These are phyloP conservation scores for Coptotermes formosanus DNA, from an alignment of 1,140 invertebrate genomes.

Conservation along the genomic window DNA sequence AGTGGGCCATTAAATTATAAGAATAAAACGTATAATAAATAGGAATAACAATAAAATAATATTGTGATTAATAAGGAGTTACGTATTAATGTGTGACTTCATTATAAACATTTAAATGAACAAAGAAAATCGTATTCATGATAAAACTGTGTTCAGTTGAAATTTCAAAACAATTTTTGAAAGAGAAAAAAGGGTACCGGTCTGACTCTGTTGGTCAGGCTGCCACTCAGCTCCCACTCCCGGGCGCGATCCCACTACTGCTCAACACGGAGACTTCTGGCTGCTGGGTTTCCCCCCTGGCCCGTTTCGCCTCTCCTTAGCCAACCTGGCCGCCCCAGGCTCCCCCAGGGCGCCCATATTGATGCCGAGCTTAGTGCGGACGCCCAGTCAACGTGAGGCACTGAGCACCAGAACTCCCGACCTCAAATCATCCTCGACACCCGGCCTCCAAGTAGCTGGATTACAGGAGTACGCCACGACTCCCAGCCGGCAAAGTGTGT, in stretches of 20 bases:
- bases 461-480: constrained; percentile 43
- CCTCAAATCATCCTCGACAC: constrained; percentile 52
- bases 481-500: constrained; percentile 41
- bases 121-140: too few relatives aligned
- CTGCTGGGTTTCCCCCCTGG: constrained; percentile 94
- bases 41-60: too few relatives aligned
- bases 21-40: too few relatives aligned
- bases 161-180: constrained; percentile 33
- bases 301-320: constrained; percentile 92
- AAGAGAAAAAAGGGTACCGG: constrained; percentile 68
- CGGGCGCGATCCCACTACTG: constrained; percentile 97
- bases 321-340: constrained; percentile 78
- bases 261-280: constrained; percentile 93
- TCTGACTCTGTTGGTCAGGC: constrained; percentile 84
- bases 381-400: constrained; percentile 74
- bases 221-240: constrained; percentile 81
- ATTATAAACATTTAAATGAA: too few relatives aligned
- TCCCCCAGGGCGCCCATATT: constrained; percentile 61
- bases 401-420: constrained; percentile 36
- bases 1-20: too few relatives aligned
- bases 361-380: constrained; percentile 72
- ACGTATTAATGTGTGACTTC: too few relatives aligned
- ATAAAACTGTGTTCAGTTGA: too few relatives aligned
- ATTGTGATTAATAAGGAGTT: too few relatives aligned
- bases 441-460: constrained; percentile 55